phyloP scores from a whole-genome alignment of 1,140 invertebrate species.

The Diorhabda elongata region DNA sequence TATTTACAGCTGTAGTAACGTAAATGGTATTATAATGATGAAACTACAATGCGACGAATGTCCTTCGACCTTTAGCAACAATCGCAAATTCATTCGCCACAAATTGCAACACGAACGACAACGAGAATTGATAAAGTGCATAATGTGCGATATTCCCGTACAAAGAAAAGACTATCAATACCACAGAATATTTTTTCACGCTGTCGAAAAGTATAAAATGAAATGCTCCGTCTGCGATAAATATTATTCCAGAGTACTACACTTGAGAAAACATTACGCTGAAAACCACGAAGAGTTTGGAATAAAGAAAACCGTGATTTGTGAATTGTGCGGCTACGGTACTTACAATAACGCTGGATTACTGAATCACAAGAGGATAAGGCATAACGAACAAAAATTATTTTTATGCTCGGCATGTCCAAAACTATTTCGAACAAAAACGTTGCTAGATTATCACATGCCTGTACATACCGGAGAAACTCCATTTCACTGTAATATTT shows the following conservation, averaged over 20 bases:
- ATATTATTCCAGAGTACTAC: neutral
- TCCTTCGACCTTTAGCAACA: neutral
- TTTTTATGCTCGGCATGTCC: slow-evolving; percentile 21
- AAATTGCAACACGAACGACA: neutral
- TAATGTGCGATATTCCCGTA: neutral
- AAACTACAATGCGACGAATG: neutral
- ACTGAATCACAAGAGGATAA: slow-evolving; percentile 6
- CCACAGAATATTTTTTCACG: neutral
- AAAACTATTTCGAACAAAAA: slow-evolving; percentile 21
- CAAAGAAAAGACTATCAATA: neutral
- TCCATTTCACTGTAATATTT: slow-evolving; percentile 32
- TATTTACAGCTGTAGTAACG: too few species aligned
- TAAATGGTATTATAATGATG: too few species aligned
- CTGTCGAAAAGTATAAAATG: neutral
- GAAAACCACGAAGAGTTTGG: slow-evolving; percentile 12
- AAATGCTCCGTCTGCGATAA: slow-evolving; percentile 12
- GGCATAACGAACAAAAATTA: slow-evolving; percentile 24
- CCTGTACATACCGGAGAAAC: slow-evolving; percentile 35
- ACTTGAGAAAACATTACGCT: neutral
- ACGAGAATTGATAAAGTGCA: neutral
- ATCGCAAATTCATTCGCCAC: neutral
- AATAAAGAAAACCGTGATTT: neutral
- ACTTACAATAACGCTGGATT: neutral
- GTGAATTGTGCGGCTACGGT: neutral
- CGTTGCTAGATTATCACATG: slow-evolving; percentile 32